phyloP scores from a whole-genome alignment of 2,888 invertebrate species.

The Eupithecia inturbata region DNA sequence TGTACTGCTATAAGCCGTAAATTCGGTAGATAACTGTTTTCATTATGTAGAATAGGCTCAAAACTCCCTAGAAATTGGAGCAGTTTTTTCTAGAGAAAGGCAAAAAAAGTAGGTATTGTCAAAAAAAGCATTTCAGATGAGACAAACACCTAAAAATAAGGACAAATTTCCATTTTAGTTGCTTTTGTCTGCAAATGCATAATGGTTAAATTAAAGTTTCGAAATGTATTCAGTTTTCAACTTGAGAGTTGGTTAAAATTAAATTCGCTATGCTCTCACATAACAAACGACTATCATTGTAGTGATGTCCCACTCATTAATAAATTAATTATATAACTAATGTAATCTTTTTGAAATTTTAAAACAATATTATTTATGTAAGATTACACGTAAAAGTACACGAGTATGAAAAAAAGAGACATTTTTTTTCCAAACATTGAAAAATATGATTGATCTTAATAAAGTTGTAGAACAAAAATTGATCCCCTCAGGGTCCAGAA shows the following conservation, averaged over 20 bases:
- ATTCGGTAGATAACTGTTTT: not conserved
- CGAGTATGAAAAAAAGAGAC: too few relatives aligned
- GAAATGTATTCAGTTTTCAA: conserved; percentile 50
- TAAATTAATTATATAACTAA: not conserved
- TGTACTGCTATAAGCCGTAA: not conserved
- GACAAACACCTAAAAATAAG: too few relatives aligned
- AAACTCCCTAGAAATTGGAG: not conserved
- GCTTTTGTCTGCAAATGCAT: conserved; percentile 46
- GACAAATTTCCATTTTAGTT: not conserved
- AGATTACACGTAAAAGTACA: too few relatives aligned
- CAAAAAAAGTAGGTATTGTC: not conserved
- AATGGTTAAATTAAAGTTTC: conserved; percentile 46
- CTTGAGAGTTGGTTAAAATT: conserved; percentile 1
- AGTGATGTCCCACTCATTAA: too few relatives aligned
- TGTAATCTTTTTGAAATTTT: too few relatives aligned
- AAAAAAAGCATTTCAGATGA: too few relatives aligned
- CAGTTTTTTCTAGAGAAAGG: not conserved
- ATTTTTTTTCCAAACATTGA: too few relatives aligned
- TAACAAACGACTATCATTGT: not conserved
- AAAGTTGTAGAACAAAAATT: too few relatives aligned
- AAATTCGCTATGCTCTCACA: not conserved
- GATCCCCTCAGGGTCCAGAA: too few relatives aligned
- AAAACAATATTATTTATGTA: too few relatives aligned
- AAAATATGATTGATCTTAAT: too few relatives aligned
- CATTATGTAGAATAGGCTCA: not conserved